A percentile compares a stretch with the other conserved stretches of the same genome.
Evolutionary conservation across 2,888 invertebrate species (phyloP).

Genomic region (Iphiclides podalirius): DNA sequence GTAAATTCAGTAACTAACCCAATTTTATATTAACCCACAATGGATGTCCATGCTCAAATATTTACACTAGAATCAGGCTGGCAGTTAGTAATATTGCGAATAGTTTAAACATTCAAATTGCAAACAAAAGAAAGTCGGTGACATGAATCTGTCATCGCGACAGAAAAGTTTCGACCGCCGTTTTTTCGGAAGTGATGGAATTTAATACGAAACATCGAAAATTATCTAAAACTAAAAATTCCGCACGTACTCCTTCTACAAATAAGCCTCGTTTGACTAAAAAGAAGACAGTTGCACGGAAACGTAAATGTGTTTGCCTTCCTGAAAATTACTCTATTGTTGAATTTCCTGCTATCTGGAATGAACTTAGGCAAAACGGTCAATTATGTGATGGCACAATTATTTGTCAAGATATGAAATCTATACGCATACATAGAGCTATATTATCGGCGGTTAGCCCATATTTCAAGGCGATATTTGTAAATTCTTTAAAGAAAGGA

Average conservation of each 20-base stretch:
- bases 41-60: too few relatives aligned
- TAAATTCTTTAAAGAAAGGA: constrained; percentile 82
- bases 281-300: constrained; percentile 64
- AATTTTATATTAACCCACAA: too few relatives aligned
- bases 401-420: constrained; percentile 80
- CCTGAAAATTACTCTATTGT: constrained; percentile 80
- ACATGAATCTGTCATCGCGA: constrained; percentile 65
- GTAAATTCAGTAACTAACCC: too few relatives aligned
- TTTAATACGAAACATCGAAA: constrained; percentile 78
- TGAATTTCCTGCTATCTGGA: constrained; percentile 84
- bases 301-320: constrained; percentile 81
- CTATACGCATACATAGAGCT: constrained; percentile 84
- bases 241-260: constrained; percentile 67
- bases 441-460: constrained; percentile 87
- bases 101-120: constrained; percentile 31
- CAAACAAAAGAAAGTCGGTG: constrained; percentile 51
- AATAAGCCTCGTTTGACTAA: constrained; percentile 66
- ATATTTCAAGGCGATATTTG: constrained; percentile 86
- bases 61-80: constrained; percentile 18
- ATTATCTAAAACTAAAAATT: constrained; percentile 78
- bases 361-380: constrained; percentile 82
- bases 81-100: constrained; percentile 8
- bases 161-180: constrained; percentile 77
- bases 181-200: constrained; percentile 79
- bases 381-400: constrained; percentile 87